Base-by-base conservation (phyloP, 1,140 invertebrate genomes). In the Anagrus nilaparvatae region DNA sequence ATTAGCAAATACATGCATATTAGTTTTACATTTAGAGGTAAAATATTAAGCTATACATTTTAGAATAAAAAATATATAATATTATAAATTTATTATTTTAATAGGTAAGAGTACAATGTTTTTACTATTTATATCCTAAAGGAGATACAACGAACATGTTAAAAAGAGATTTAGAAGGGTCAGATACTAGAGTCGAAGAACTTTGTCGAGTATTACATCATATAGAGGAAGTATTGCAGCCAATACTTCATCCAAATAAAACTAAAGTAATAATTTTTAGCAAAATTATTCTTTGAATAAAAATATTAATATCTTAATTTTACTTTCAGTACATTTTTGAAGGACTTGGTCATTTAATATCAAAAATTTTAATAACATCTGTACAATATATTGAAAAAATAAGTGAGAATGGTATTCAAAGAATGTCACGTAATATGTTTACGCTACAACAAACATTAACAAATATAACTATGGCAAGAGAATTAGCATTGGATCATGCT, bases 1-100 rank as follows among this genome's bases (percentile, higher is more conserved):
- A 49, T 72, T 96, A 30, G 81, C 88, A 0, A 86, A 96, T 56
- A 92, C 84, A 24, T 94, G 90, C 60, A 73, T 97, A 25, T 61
- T 97, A 13, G 78, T 96, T 20, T 61, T 97, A 18, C 92, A 97
- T 72, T 71, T 97, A 50, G 93, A 97, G 73, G 86, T 82, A 55
- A 56, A 43, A 10, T 40, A 19, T 27, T 34, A 39, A n/a, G 23
- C 28, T 32, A 14, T 47, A 39, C 35, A 14, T 16, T 21, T 37
- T 13, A 28, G 39, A 36, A 44, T 43, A 10, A 36, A 12, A 24
- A 18, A 44, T 19, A 29, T 24, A 35, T 29, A 23, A 29, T 40
- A 35, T 20, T 13, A 23, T 28, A 24, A 39, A 33, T 30, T 29
- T 28, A n/a, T 8, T 10, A 4, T 21, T 37, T 46, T 49, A n/a